Evolutionary conservation across 2,113 vertebrate species (phyloP), one percentile per base, ranked within the genome.

Genomic region (Zosterops japonicus): DNA sequence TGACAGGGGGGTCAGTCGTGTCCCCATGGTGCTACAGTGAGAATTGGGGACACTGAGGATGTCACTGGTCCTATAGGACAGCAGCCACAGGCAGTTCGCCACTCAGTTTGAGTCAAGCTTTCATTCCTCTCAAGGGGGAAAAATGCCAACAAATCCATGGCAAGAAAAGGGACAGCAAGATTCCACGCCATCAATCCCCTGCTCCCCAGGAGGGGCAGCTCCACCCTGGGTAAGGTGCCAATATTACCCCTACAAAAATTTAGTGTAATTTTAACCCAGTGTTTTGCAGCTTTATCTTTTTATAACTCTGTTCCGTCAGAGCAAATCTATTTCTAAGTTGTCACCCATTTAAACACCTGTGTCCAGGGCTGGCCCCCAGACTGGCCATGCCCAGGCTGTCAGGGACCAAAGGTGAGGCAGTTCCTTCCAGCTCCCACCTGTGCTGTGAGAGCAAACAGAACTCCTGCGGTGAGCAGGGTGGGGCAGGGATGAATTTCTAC

Each of bases 21-120:
- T 63, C 61, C 56, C 68, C 3, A 1, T 0, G 0, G 46, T 41
- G 47, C 13, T 10, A 4, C 14, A 44, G 71, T 1, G 0, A 65
- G 60, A 46, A n/a, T 6, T 6, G 50, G 81, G 50, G 19, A 77
- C 70, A 5, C 61, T 18, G 0, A 0, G 33, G n/a, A 10, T 28
- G 33, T 15, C 18, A 2, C 39, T 7, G 46, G 29, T 36, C 16
- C 36, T 16, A 2, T 2, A 10, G 61, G 31, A 79, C 71, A 53
- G 61, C 80, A 75, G 47, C 47, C 76, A 60, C 24, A 3, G 2
- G 7, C 41, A 14, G 59, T 49, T 55, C 2, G 3, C 44, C 6
- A 1, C 36, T 52, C 68, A 11, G 35, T 6, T 5, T 14, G 31
- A 68, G 19, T 22, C 7, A 3, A 36, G 29, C 6, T 72, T 60